Evolutionary conservation across 2,888 invertebrate species (phyloP), one percentile per base, ranked within the genome.

Genomic region (Agapetus fuscipes): DNA sequence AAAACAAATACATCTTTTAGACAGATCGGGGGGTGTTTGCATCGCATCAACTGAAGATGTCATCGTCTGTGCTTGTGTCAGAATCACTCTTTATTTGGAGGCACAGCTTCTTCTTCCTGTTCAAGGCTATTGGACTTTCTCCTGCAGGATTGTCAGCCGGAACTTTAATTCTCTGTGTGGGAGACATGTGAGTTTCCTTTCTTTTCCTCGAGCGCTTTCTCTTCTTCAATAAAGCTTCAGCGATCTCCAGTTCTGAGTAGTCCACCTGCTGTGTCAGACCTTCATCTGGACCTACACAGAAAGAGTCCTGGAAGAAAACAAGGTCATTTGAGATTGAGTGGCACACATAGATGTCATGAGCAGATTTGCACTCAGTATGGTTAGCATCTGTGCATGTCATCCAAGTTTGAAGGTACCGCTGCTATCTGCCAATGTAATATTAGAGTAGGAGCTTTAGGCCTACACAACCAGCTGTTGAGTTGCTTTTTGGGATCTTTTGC

Each of bases 261-360:
- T 71, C 68, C 30, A 60, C 58, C 1, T 50, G 60, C 59, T 63
- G 64, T 29, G 61, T 64, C 37, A 63, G 55, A 36, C 62, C 71
- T 17, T 74, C 71, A 51, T 79, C 76, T 14, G 71, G 73, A 35
- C 71, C 70, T 0, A 76, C 75, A 54, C 78, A 78, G 56, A 80
- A 80, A 30, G 78, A 77, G 54, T 79, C 79, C 76, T 79, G 55
- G 46, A 66, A 63, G 36, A 15, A 17, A 10, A 26, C 13, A 16
- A 34, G 11, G 13, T 3, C 6, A 17, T 5, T 27, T 17, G n/a
- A n/a, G n/a, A n/a, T n/a, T n/a, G n/a, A n/a, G n/a, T n/a, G n/a
- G n/a, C n/a, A n/a, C n/a, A n/a, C n/a, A n/a, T n/a, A n/a, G n/a
- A n/a, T n/a, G n/a, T n/a, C n/a, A n/a, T n/a, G n/a, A n/a, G n/a